Conservation (phyloP, 2,113 vertebrate species). For the Gavia stellata region DNA sequence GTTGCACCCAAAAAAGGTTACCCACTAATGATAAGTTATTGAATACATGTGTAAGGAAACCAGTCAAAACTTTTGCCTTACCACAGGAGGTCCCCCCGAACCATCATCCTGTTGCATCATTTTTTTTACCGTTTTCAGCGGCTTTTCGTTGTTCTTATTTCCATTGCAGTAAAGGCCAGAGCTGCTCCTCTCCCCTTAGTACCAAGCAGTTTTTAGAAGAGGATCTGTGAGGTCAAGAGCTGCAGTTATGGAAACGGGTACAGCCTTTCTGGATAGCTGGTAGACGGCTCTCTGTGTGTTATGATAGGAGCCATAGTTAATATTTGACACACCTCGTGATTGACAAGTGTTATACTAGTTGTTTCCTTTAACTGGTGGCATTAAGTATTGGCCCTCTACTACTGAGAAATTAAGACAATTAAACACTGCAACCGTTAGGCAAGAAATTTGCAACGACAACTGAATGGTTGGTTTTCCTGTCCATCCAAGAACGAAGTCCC, state of each 20-base stretch:
- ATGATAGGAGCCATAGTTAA: neutral
- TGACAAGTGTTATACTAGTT: neutral
- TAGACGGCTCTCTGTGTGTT: neutral
- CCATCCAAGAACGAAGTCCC: neutral
- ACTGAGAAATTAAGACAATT: conserved; percentile 8
- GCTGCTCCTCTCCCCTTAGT: neutral
- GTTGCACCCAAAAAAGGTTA: neutral
- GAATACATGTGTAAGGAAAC: neutral
- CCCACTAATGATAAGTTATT: neutral
- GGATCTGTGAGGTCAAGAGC: neutral
- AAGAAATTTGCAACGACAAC: neutral
- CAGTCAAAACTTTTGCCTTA: neutral
- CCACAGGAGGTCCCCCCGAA: neutral
- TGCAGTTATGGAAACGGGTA: neutral
- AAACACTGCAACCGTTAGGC: neutral
- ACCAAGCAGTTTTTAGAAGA: neutral
- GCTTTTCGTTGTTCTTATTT: neutral
- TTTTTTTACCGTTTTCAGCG: neutral
- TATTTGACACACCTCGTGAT: neutral
- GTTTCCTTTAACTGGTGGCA: neutral
- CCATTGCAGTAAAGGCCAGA: neutral
- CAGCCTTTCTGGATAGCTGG: neutral
- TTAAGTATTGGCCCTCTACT: neutral
- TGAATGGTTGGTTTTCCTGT: neutral
- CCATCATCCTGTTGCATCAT: neutral